Base-by-base conservation (phyloP, 2,888 invertebrate genomes). In the Seira musarum region DNA sequence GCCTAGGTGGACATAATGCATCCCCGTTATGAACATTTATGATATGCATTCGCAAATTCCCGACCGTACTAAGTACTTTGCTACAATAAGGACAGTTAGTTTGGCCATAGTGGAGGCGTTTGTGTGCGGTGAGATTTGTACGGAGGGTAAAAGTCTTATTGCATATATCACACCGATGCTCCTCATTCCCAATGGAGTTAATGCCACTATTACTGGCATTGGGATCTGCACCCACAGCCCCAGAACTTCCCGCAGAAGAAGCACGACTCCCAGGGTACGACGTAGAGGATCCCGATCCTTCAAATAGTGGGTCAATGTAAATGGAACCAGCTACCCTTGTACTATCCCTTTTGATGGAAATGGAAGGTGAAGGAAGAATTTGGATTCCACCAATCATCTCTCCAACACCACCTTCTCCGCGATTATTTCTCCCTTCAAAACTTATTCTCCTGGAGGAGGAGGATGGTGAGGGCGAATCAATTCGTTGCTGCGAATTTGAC, bases 81-180 rank as follows among this genome's bases (percentile, higher is more conserved):
- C 73, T 72, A 57, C 86, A 86, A 21, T 71, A 82, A 2, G 79
- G 83, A 68, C 86, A 86, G 0, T 68, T 80, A 8, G 86, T 86
- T 35, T 85, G 83, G 19, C 85, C 85, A 21, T 78, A 81, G 35
- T 86, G 86, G 22, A 78, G 71, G 53, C 82, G 73, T 40, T 81
- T 83, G 60, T 86, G 86, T 5, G 84, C 85, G 0, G 75, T 81
- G 10, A 85, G 81, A 57, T 85, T 85, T 0, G 83, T 82, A 24
- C 83, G 73, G 24, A 84, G 78, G 8, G 84, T 84, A 68, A 86
- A 85, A 6, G 73, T 63, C 67, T 86, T 84, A n/a, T 74, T 69
- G 70, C 86, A 86, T 68, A 84, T 81, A 57, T 84, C 80, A 79
- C 86, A 86, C 10, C 78, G 74, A 46, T 82, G 71, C 3, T 72